phyloP scores from a whole-genome alignment of 2,113 vertebrate genomes.

The Struthio camelus region DNA sequence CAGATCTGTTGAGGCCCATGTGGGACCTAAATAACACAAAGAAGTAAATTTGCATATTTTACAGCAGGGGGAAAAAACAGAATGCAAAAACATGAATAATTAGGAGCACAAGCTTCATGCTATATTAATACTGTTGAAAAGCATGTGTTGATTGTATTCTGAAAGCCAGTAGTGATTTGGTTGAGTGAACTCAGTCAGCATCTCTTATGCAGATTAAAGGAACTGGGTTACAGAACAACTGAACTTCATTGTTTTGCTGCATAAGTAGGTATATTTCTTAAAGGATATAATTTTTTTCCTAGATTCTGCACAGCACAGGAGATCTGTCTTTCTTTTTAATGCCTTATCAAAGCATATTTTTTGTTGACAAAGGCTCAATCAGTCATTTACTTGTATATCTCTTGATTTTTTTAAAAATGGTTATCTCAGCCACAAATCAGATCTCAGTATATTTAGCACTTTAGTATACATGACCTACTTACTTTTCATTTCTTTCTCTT shows the following conservation, averaged over 20 bases:
- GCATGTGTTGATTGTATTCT: slow-evolving; percentile 68
- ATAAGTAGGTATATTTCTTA: slow-evolving; percentile 59
- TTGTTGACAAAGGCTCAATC: background rate
- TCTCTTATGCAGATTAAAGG: slow-evolving; percentile 71
- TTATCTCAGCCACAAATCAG: background rate
- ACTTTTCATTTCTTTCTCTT: background rate
- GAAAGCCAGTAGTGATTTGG: slow-evolving; percentile 66
- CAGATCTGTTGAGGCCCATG: slow-evolving; percentile 61
- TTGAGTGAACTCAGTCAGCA: slow-evolving; percentile 68
- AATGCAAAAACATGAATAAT: slow-evolving; percentile 71
- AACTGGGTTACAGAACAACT: slow-evolving; percentile 70
- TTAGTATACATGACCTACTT: slow-evolving; percentile 38
- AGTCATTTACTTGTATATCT: background rate
- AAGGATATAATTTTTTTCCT: background rate
- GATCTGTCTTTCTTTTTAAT: background rate
- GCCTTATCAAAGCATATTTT: background rate
- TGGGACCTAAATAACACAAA: slow-evolving; percentile 69
- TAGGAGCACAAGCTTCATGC: slow-evolving; percentile 69
- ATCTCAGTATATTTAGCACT: slow-evolving; percentile 3
- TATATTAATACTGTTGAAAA: slow-evolving; percentile 73
- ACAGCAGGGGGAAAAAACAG: slow-evolving; percentile 65
- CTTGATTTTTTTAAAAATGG: slow-evolving; percentile 31
- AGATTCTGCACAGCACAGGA: background rate
- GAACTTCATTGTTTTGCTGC: slow-evolving; percentile 63
- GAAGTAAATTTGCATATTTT: slow-evolving; percentile 75